Conservation (phyloP, 2,888 invertebrate genomes). For the Agrilus mali region DNA sequence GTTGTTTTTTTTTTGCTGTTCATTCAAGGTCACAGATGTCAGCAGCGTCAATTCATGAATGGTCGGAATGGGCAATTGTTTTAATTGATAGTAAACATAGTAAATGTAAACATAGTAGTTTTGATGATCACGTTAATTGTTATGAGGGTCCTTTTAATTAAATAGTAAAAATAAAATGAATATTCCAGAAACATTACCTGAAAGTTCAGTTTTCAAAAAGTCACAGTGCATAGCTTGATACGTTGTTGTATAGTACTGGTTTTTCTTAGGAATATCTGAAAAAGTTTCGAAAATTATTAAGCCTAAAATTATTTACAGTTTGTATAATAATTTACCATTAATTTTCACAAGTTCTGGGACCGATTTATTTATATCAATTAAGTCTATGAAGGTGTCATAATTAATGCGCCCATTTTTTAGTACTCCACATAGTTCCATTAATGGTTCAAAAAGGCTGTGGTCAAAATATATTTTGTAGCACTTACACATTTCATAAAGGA, state of each 20-base stretch:
- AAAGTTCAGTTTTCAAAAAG: conserved; percentile 24
- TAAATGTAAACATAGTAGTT: too few species aligned
- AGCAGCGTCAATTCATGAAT: too few species aligned
- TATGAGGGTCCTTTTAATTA: too few species aligned
- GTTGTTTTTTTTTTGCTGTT: too few species aligned
- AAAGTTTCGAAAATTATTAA: background rate
- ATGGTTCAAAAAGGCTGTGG: conserved; percentile 36
- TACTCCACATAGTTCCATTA: conserved; percentile 36
- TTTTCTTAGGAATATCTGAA: conserved; percentile 22
- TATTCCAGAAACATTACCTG: conserved; percentile 19
- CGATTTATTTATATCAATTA: conserved; percentile 36
- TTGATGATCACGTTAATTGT: too few species aligned
- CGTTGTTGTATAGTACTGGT: conserved; percentile 24
- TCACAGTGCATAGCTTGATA: conserved; percentile 23
- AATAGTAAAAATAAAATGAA: background rate
- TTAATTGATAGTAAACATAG: too few species aligned
- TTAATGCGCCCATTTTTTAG: conserved; percentile 36
- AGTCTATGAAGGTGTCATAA: conserved; percentile 38
- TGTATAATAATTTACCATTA: conserved; percentile 19
- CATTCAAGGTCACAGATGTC: too few species aligned
- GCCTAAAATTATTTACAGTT: background rate
- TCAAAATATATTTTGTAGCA: conserved; percentile 36
- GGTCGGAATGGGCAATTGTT: too few species aligned
- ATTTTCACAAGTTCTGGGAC: conserved; percentile 34
- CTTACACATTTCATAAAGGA: conserved; percentile 35